A percentile compares a stretch with the other conserved stretches of the same genome.
Evolutionary conservation across 2,797 vertebrate species (phyloP).

Genomic region (Fratercula arctica): DNA sequence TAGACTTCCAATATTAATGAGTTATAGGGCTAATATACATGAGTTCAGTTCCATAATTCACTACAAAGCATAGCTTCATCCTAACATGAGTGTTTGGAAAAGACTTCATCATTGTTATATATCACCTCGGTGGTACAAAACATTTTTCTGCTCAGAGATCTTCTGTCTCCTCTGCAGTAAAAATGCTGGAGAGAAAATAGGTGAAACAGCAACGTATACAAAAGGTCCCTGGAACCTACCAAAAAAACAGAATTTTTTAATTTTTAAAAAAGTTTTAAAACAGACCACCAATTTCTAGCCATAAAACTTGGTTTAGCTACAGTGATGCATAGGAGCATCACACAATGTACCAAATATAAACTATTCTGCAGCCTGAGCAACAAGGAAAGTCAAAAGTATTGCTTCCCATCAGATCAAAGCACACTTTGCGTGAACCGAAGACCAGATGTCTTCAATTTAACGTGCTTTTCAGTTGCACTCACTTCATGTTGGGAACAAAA

Average conservation of each 20-base stretch:
- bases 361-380: background rate
- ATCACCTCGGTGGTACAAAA: background rate
- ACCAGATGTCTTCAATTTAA: conserved; percentile 49
- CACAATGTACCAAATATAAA: background rate
- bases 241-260: background rate
- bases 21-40: background rate
- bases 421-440: background rate
- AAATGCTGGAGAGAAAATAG: background rate
- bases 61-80: background rate
- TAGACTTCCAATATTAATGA: background rate
- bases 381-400: background rate
- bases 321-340: background rate
- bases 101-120: background rate
- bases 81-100: background rate
- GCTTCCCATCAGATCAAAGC: conserved; percentile 36
- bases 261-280: background rate
- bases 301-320: background rate
- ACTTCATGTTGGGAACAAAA: conserved; percentile 13
- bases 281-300: background rate
- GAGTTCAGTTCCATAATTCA: background rate
- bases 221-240: background rate
- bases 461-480: conserved; percentile 2
- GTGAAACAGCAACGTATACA: background rate
- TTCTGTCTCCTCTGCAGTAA: background rate
- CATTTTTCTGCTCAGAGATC: background rate